phyloP scores from a whole-genome alignment of 2,797 vertebrate species.

The Syncerus caffer region DNA sequence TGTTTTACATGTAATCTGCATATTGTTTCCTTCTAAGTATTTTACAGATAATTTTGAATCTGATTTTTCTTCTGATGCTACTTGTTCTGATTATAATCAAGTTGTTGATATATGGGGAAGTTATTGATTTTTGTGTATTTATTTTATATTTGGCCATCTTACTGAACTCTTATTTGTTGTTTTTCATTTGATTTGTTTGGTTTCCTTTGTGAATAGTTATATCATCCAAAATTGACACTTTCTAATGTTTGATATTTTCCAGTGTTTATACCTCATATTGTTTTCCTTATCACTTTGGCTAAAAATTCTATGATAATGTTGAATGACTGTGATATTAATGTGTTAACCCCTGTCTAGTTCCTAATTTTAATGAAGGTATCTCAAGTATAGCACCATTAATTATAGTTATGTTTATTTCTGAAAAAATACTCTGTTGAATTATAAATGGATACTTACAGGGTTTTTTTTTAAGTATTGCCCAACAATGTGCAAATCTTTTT shows the following conservation, averaged over 20 bases:
- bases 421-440: slow-evolving; percentile 10
- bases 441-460: background rate
- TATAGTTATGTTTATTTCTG: slow-evolving; percentile 27
- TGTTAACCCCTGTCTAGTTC: slow-evolving; percentile 4
- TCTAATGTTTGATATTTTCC: slow-evolving; percentile 23
- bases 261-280: slow-evolving; percentile 6
- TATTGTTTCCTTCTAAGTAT: background rate
- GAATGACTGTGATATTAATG: background rate
- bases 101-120: background rate
- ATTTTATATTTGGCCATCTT: slow-evolving; percentile 36
- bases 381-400: background rate
- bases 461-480: background rate
- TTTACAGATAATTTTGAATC: slow-evolving; percentile 9
- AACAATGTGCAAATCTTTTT: background rate
- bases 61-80: slow-evolving; percentile 47
- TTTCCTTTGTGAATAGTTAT: slow-evolving; percentile 70
- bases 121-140: slow-evolving; percentile 26
- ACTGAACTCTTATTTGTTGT: background rate
- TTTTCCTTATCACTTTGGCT: background rate
- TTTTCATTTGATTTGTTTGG: slow-evolving; percentile 56
- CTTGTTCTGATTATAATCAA: slow-evolving; percentile 9
- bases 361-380: background rate
- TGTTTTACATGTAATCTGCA: background rate
- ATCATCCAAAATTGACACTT: slow-evolving; percentile 63
- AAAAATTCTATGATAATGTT: slow-evolving; percentile 1